These are phyloP conservation scores for Drosophila conformis DNA, from an alignment of 2,888 invertebrate species.

Conservation along the genomic window DNA sequence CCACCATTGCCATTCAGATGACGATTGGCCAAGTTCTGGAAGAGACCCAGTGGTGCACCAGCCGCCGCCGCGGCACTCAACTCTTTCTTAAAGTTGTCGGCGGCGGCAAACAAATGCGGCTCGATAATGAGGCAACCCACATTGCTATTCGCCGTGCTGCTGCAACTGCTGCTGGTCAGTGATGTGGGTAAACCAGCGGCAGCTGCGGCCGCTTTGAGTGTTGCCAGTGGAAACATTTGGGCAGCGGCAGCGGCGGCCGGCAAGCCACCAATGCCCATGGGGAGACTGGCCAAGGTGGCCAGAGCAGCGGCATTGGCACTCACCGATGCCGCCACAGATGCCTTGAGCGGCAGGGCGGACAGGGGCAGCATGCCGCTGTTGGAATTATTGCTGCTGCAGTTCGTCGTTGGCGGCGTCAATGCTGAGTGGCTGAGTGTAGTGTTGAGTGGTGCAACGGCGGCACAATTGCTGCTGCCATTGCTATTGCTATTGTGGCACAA, in stretches of 20 bases:
- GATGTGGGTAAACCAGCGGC: conserved; percentile 68
- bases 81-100: conserved; percentile 82
- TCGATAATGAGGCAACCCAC: conserved; percentile 82
- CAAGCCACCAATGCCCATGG: conserved; percentile 57
- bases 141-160: conserved; percentile 65
- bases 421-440: conserved; percentile 53
- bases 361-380: conserved; percentile 68
- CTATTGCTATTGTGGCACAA: conserved; percentile 59
- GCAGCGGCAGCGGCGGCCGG: conserved; percentile 54
- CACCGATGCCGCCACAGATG: conserved; percentile 35
- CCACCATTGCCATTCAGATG: conserved; percentile 52
- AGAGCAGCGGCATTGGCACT: conserved; percentile 56
- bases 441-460: conserved; percentile 60
- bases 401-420: conserved; percentile 51
- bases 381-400: conserved; percentile 46
- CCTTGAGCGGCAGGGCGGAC: conserved; percentile 61
- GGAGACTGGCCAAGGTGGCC: conserved; percentile 56
- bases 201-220: conserved; percentile 66
- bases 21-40: conserved; percentile 74
- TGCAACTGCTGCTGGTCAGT: conserved; percentile 68
- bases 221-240: conserved; percentile 78
- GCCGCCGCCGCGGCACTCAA: conserved; percentile 76
- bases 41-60: conserved; percentile 73
- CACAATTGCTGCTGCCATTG: conserved; percentile 65
- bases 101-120: conserved; percentile 80